Base-by-base conservation (phyloP, 2,888 invertebrate genomes). In the Hirudinaria manillensis region DNA sequence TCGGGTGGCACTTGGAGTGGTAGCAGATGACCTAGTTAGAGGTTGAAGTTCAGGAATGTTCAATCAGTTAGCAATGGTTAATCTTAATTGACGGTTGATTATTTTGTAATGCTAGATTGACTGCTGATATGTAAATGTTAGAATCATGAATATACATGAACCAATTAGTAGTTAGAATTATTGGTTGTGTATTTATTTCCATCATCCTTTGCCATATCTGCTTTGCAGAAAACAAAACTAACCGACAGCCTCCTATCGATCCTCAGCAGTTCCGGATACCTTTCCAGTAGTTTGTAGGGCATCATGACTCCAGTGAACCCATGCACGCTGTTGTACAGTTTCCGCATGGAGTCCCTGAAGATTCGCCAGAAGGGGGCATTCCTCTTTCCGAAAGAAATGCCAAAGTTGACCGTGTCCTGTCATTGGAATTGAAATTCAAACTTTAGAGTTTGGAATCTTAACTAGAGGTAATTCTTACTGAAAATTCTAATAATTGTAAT, bases 21-120 rank as follows among this genome's bases (percentile, higher is more conserved):
- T 81, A 83, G 77, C 84, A 84, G 79, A 84, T 83, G 10, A 83
- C 83, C 77, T 81, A 81, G 32, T 56, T 34, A 4, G 61, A 27
- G 61, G 29, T 6, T 1, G 45, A 16, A 45, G 45, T 1, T 45
- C 45, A 45, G 45, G 10, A 45, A 45, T 10, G 13, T 10, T 45
- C 16, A 6, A 45, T 45, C 16, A 6, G 10, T 6, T 38, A 45
- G 3, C 13, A 7, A 16, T 45, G 16, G 16, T 1, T 45, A 7
- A 45, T 45, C 1, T 45, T 45, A 45, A 1, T 45, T 45, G 45
- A 7, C 16, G 1, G 16, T 2, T 45, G 4, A 45, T 45, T 1
- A 45, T 45, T 45, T 45, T 45, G 45, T 16, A 10, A 1, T 65
- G 27, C 29, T 81, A 76, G n/a, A 45, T 16, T 13, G 6, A 36